Percentiles rank a stretch among this genome's conserved stretches.
These are phyloP conservation scores for Priocnemis perturbator DNA, from an alignment of 2,888 invertebrate species.

Conservation along the genomic window DNA sequence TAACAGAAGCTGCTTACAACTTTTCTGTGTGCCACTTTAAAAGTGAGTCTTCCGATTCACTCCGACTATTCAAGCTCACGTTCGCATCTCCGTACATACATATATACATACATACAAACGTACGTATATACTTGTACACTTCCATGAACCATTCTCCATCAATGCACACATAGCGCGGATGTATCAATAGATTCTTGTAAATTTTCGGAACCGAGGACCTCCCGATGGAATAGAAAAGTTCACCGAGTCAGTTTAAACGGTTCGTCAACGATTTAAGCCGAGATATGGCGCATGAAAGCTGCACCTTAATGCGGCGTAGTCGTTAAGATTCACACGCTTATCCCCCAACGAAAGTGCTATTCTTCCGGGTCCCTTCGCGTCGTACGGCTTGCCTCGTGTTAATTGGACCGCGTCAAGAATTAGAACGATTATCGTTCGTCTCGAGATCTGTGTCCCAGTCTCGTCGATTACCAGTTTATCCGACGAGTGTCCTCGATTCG, in stretches of 20 bases:
- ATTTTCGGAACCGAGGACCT: constrained; percentile 9
- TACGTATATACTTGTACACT: constrained; percentile 3
- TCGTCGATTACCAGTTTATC: too few species aligned
- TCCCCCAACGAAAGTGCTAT: too few species aligned
- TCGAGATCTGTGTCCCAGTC: too few species aligned
- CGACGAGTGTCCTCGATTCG: too few species aligned
- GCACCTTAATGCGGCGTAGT: constrained; percentile 36
- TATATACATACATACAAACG: background rate
- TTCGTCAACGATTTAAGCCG: constrained; percentile 43
- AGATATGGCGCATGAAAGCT: constrained; percentile 38
- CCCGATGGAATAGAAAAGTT: constrained; percentile 55
- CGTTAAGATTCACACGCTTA: constrained; percentile 30
- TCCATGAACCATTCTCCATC: background rate
- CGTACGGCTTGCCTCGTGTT: constrained; percentile 26
- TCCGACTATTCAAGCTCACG: background rate
- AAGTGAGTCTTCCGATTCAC: constrained; percentile 37
- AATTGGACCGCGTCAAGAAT: background rate
- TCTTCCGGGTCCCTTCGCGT: background rate
- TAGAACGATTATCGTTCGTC: too few species aligned
- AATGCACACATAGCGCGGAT: background rate
- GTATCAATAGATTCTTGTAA: background rate
- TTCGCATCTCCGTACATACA: background rate
- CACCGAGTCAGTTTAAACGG: constrained; percentile 36
- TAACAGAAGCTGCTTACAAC: constrained; percentile 59
- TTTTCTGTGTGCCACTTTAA: constrained; percentile 55